phyloP scores from a whole-genome alignment of 2,113 vertebrate species.

The Cranoglanis bouderius region DNA sequence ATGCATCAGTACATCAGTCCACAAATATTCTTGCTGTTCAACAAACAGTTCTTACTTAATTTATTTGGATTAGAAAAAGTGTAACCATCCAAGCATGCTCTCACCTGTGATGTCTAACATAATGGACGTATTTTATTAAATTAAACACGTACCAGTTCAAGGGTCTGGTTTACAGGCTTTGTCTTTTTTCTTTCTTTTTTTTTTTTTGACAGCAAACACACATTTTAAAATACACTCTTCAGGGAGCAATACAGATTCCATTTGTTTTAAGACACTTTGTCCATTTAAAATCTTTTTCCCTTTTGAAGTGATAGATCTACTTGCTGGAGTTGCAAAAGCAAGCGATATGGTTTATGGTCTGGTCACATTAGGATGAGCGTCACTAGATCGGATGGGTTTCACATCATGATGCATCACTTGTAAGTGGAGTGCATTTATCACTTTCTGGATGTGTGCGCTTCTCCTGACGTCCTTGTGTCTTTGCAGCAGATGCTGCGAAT shows the following conservation, averaged over 20 bases:
- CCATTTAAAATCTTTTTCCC: background rate
- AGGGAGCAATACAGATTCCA: background rate
- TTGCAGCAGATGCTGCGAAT: background rate
- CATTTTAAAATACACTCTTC: slow-evolving; percentile 15
- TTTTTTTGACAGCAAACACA: background rate
- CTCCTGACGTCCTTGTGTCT: background rate
- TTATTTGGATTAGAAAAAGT: slow-evolving; percentile 36
- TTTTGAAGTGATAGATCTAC: background rate
- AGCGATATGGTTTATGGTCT: background rate
- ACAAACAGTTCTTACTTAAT: slow-evolving; percentile 6
- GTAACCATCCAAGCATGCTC: slow-evolving; percentile 64
- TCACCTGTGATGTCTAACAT: slow-evolving; percentile 57
- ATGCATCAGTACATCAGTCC: background rate
- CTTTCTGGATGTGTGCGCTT: background rate
- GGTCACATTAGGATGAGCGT: background rate
- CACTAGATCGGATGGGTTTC: background rate
- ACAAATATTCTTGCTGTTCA: no score
- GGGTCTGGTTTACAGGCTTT: slow-evolving; percentile 35
- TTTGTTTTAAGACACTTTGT: background rate
- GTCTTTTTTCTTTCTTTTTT: slow-evolving; percentile 1
- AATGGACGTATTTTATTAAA: slow-evolving; percentile 73
- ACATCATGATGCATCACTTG: background rate
- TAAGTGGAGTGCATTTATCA: background rate
- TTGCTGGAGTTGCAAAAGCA: background rate
- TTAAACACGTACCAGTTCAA: slow-evolving; percentile 66